These are phyloP conservation scores for Habropoda laboriosa DNA, from an alignment of 1,140 invertebrate genomes.

Conservation along the genomic window DNA sequence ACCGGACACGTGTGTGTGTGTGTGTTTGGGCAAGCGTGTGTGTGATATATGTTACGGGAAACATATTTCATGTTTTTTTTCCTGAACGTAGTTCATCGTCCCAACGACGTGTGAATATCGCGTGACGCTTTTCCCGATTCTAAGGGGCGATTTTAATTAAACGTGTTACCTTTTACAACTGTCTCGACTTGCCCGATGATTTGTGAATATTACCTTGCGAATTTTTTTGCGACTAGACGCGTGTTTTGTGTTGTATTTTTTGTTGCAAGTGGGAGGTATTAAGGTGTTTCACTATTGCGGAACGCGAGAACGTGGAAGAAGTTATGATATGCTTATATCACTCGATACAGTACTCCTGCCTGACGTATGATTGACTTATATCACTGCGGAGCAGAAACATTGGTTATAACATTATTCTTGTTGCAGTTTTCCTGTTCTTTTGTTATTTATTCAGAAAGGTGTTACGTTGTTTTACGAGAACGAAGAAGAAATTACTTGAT, in stretches of 20 bases:
- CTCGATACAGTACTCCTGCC: not conserved
- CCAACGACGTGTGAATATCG: not conserved
- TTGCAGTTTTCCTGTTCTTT: not conserved
- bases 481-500: not conserved
- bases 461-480: not conserved
- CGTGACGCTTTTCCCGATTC: not conserved
- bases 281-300: not conserved
- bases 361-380: not conserved
- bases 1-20: no score
- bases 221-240: not conserved
- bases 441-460: no score
- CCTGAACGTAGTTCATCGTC: not conserved
- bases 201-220: not conserved
- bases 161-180: not conserved
- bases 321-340: not conserved
- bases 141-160: not conserved
- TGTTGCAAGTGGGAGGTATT: no score
- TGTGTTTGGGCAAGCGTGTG: not conserved
- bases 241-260: not conserved
- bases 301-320: not conserved
- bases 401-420: no score
- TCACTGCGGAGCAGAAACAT: not conserved
- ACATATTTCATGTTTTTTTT: conserved; percentile 5
- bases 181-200: not conserved
- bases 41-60: not conserved